Evolutionary conservation across 2,113 vertebrate species (phyloP), one percentile per base, ranked within the genome.

Genomic region (Syngnathoides biaculeatus): DNA sequence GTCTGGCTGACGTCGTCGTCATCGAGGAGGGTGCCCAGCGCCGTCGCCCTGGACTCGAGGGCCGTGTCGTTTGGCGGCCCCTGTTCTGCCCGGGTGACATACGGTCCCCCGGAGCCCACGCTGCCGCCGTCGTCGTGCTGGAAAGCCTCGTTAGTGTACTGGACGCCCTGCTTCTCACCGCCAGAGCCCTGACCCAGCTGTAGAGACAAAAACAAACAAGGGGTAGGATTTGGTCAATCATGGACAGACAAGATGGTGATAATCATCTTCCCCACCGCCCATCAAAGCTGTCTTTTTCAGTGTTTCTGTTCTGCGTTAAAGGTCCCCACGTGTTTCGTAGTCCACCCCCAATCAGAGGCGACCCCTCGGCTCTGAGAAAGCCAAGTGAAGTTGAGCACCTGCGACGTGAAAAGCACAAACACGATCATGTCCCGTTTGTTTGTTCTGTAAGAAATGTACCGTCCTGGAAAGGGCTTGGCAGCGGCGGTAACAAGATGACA

Each of bases 101-200:
- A 26, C 19, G 61, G 59, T 42, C 52, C 27, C 1, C 64, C 35
- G 2, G 72, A 77, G 50, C 64, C 65, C 8, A 48, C 3, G 40
- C 81, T 85, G 39, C 45, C 71, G 5, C 40, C 53, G 9, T 87
- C 81, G 14, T 91, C 86, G 0, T 67, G 65, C 65, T 88, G 75
- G 71, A 89, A 92, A 61, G 75, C 82, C 5, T 87, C 48, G 0
- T 93, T 94, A 38, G 69, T 86, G 73, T 88, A 91, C 74, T 90
- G 87, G 60, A 89, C 62, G 0, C 81, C 86, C 3, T 84, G 77
- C 67, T 91, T 92, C 4, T 35, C 62, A 3, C 60, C 78, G 0
- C 64, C 63, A 1, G 83, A 68, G 11, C 77, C 75, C 19, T 79
- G 62, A 42, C 63, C 75, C 50, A 92, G 69, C 91, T 92, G 73